phyloP scores from a whole-genome alignment of 2,113 vertebrate species.

The Gymnogyps californianus region DNA sequence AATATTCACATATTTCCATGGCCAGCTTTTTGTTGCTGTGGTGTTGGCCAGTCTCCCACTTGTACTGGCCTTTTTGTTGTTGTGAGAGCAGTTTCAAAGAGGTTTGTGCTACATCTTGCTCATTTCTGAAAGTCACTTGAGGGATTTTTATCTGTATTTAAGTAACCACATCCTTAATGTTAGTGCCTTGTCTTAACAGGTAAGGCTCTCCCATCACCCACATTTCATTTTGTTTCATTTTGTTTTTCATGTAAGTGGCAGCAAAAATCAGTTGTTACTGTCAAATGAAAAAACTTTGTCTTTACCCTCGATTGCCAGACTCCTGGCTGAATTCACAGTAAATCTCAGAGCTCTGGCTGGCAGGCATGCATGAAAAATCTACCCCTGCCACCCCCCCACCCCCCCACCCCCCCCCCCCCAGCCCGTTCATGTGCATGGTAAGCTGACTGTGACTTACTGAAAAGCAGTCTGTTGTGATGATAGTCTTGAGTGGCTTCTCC shows the following conservation, averaged over 20 bases:
- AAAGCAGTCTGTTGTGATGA: background rate
- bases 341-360: background rate
- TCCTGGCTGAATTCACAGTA: background rate
- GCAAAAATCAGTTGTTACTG: background rate
- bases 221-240: background rate
- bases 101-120: background rate
- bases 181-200: background rate
- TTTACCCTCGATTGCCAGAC: background rate
- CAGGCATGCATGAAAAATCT: background rate
- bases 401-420: background rate
- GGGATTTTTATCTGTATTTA: background rate
- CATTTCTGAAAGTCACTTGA: background rate
- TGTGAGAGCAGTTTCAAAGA: background rate
- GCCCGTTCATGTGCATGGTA: fast-evolving
- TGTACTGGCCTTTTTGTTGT: background rate
- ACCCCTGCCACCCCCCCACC: too few relatives aligned
- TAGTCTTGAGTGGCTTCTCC: background rate
- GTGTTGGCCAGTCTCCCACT: background rate
- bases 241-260: background rate
- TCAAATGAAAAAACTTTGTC: background rate
- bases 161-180: background rate
- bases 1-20: background rate
- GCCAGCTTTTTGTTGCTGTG: background rate
- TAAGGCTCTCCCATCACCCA: background rate
- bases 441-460: background rate